Base-by-base conservation (phyloP, 23 tunicate species). In the Trididemnum miniatum region DNA sequence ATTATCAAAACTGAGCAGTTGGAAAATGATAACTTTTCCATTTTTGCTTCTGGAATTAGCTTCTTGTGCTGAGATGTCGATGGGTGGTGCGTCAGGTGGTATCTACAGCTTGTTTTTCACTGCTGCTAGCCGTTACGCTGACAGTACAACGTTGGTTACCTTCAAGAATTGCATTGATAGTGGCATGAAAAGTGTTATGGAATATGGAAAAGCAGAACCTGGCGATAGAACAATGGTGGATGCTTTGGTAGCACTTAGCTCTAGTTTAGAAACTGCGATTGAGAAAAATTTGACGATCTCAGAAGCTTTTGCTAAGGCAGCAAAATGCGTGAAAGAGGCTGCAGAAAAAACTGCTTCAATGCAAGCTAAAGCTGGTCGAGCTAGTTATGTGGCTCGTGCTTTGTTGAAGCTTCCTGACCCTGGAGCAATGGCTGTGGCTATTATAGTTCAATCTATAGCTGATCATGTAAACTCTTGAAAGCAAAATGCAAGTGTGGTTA, bases 141-240 rank as follows among this genome's bases (percentile, higher is more conserved):
- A 36, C 1, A 75, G 67, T n/a, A 25, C 60, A 20, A 65, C 1
- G n/a, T 22, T 75, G 15, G 77, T 20, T 1, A 33, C 85, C 3
- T 71, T 39, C 37, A 49, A 44, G 23, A 25, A 40, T 0, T 84
- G 92, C 29, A 54, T 92, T 0, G 77, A 83, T 30, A 81, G 86
- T 35, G 98, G 98, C 2, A 88, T 84, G 51, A 5, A 40, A 51
- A 62, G 89, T 15, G 65, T 93, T 26, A 63, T 85, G 26, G 86
- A 80, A 64, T 88, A 93, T 88, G 98, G 98, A 25, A 92, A 92
- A 69, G 92, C 98, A 23, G 88, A 88, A 59, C 84, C 89, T 20
- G 98, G 98, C 2, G 98, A 93, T 77, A 73, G 98, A 29, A 93
- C 98, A 35, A 93, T 93, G 98, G 80, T 93, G 33, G 98, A 93